phyloP scores from a whole-genome alignment of 2,113 vertebrate genomes.

The Spea bombifrons region DNA sequence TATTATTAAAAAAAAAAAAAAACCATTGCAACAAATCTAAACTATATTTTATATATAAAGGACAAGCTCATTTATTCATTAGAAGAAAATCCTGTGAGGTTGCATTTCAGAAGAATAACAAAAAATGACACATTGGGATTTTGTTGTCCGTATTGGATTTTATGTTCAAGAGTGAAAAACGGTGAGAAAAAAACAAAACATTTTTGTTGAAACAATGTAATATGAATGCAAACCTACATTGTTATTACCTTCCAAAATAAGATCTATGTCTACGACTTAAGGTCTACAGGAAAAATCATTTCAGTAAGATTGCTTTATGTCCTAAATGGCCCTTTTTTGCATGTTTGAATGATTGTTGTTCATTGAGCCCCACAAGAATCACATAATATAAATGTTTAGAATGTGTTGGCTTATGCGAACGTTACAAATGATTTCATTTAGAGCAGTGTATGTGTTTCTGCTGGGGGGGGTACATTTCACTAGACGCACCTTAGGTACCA shows the following conservation, averaged over 20 bases:
- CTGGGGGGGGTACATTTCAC: background rate
- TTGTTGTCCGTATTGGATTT: slow-evolving; percentile 59
- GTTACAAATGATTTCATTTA: background rate
- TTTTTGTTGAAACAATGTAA: background rate
- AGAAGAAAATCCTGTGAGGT: slow-evolving; percentile 73
- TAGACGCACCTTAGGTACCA: background rate
- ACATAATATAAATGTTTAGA: background rate
- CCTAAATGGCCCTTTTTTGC: background rate
- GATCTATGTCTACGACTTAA: background rate
- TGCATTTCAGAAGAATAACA: slow-evolving; percentile 72
- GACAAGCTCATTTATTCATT: slow-evolving; percentile 87
- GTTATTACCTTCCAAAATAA: background rate
- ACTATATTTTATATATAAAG: slow-evolving; percentile 85
- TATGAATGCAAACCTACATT: background rate
- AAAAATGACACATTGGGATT: slow-evolving; percentile 71
- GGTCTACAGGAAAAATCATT: background rate
- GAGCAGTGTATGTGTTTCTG: background rate
- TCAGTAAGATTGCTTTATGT: background rate
- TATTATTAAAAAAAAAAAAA: slow-evolving; percentile 77
- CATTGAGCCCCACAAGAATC: background rate
- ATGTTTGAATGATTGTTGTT: background rate
- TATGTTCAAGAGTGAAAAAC: slow-evolving; percentile 39
- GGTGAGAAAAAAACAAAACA: background rate
- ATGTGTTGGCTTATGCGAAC: background rate
- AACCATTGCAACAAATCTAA: slow-evolving; percentile 76